Percentiles rank a stretch among this genome's conserved stretches.
Conservation (phyloP, 2,113 vertebrate genomes). For the Myrmophylax atrothorax region DNA sequence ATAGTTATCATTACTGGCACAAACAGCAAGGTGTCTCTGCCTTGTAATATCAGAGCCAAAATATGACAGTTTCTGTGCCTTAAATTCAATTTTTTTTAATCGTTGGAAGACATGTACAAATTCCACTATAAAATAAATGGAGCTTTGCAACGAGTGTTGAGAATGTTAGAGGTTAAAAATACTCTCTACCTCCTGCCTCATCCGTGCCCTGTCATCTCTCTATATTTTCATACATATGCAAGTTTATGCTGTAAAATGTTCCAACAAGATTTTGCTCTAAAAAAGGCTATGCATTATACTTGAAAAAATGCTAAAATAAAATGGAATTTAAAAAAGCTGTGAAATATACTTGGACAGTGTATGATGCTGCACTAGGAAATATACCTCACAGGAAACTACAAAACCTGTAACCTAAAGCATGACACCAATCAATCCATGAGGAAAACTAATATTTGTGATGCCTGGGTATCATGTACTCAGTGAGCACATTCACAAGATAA, state of each 20-base stretch:
- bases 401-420: not conserved
- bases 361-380: not conserved
- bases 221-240: constrained; percentile 36
- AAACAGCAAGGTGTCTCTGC: constrained; percentile 55
- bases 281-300: not conserved
- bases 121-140: constrained; percentile 30
- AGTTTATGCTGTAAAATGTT: constrained; percentile 24
- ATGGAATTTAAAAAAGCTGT: not conserved
- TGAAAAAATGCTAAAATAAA: constrained; percentile 37
- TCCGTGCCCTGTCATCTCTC: not conserved
- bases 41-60: constrained; percentile 33
- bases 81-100: not conserved
- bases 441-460: not conserved
- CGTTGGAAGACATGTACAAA: not conserved
- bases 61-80: constrained; percentile 39
- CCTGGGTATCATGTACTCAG: not conserved
- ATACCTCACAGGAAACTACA: not conserved
- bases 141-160: not conserved
- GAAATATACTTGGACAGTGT: not conserved
- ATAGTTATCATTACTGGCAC: constrained; percentile 47
- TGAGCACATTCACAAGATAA: not conserved
- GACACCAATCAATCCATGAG: not conserved
- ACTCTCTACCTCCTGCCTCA: not conserved
- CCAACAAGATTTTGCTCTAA: not conserved
- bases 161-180: constrained; percentile 54